Percentiles rank a stretch among this genome's conserved stretches.
phyloP scores from a whole-genome alignment of 2,113 vertebrate genomes.

The Oreocharis arfaki region DNA sequence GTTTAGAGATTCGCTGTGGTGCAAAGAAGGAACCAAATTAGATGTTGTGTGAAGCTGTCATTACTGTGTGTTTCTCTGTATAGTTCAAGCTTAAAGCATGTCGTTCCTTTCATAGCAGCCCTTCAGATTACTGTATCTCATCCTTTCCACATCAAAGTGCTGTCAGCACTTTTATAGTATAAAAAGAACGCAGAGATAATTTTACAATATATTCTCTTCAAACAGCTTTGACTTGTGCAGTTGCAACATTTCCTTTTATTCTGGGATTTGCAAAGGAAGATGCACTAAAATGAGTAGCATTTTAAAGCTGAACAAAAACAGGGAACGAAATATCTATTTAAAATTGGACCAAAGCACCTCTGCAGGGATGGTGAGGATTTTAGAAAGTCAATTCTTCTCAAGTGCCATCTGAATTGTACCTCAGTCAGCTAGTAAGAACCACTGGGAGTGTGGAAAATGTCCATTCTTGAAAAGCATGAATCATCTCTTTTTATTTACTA shows the following conservation, averaged over 20 bases:
- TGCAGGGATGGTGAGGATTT: background rate
- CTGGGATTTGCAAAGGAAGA: background rate
- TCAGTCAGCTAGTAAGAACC: background rate
- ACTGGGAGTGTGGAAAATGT: background rate
- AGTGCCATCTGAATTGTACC: background rate
- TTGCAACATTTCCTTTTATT: conserved; percentile 9
- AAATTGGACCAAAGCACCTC: background rate
- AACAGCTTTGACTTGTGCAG: background rate
- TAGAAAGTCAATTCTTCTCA: background rate
- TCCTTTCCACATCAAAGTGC: conserved; percentile 36
- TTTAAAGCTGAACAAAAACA: background rate
- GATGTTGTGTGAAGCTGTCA: background rate
- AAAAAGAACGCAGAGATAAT: conserved; percentile 5
- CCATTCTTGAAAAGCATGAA: background rate
- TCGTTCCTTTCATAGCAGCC: conserved; percentile 12
- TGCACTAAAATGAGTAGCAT: background rate
- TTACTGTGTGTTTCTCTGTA: background rate
- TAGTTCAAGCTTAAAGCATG: background rate
- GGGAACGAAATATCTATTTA: background rate
- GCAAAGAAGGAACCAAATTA: conserved; percentile 1
- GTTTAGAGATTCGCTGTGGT: background rate
- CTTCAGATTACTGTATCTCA: conserved; percentile 15
- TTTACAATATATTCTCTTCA: conserved; percentile 38
- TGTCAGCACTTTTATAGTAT: background rate
- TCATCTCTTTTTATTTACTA: background rate